phyloP scores from a whole-genome alignment of 2,797 vertebrate species.

The Hozukius guyotensis region DNA sequence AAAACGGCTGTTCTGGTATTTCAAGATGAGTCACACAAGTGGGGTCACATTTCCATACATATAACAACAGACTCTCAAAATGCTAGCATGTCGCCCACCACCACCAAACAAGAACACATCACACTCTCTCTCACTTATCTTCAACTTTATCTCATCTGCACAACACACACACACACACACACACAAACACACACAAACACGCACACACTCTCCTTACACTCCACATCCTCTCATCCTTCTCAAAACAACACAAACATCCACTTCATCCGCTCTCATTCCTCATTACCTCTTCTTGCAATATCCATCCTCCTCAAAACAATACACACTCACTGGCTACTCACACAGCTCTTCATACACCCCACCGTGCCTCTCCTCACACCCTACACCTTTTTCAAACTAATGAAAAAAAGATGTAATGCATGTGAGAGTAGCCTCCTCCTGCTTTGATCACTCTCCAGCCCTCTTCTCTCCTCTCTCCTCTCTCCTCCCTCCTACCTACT shows the following conservation, averaged over 20 bases:
- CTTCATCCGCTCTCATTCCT: slow-evolving; percentile 16
- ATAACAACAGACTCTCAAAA: neutral
- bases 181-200: neutral
- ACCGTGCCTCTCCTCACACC: neutral
- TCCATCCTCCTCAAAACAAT: neutral
- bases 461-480: neutral
- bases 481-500: neutral
- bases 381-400: neutral
- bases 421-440: slow-evolving; percentile 22
- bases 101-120: neutral
- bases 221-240: neutral
- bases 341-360: neutral
- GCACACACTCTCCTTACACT: neutral
- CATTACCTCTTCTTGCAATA: neutral
- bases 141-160: neutral
- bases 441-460: neutral
- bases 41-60: slow-evolving; percentile 6
- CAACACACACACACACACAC: neutral
- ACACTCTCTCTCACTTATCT: neutral
- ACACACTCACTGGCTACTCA: slow-evolving; percentile 1
- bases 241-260: slow-evolving; percentile 9
- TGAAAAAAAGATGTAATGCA: slow-evolving; percentile 50
- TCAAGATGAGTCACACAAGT: neutral
- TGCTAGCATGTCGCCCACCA: neutral
- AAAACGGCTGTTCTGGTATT: neutral